Evolutionary conservation across 2,888 invertebrate species (phyloP).

Genomic region (Pristionchus japonicus): DNA sequence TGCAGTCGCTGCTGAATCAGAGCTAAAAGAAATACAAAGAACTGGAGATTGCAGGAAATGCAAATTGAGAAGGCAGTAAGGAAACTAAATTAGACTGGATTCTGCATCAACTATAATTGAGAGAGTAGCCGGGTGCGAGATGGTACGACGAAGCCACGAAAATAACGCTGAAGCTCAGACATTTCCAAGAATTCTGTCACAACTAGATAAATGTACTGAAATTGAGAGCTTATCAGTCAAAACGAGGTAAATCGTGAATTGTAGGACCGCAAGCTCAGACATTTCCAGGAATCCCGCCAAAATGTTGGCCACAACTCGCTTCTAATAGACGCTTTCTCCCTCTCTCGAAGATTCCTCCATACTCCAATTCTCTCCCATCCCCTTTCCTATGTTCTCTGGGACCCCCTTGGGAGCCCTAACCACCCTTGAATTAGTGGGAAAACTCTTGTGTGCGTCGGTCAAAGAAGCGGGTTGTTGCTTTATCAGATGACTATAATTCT

Average conservation of each 20-base stretch:
- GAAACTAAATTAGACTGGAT: too few species aligned
- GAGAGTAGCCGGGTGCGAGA: too few species aligned
- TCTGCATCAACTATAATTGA: too few species aligned
- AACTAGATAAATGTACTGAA: too few species aligned
- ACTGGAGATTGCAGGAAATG: too few species aligned
- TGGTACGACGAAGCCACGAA: too few species aligned
- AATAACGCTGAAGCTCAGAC: too few species aligned
- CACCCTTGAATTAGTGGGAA: neutral
- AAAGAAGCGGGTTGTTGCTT: neutral
- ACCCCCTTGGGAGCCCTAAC: constrained; percentile 16
- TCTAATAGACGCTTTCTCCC: neutral
- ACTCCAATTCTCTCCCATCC: neutral
- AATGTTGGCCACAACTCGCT: neutral
- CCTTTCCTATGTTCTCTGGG: neutral
- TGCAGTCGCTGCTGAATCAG: too few species aligned
- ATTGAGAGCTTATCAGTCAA: too few species aligned
- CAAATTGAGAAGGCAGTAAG: too few species aligned
- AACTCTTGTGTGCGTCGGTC: neutral
- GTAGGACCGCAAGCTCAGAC: neutral
- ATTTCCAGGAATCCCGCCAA: neutral
- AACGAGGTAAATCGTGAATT: neutral
- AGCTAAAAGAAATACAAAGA: too few species aligned
- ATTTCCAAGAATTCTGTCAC: too few species aligned
- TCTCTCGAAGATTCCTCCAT: neutral
- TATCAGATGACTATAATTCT: neutral